Conservation (phyloP, 2,888 invertebrate species). For the Philereme vetulata region DNA sequence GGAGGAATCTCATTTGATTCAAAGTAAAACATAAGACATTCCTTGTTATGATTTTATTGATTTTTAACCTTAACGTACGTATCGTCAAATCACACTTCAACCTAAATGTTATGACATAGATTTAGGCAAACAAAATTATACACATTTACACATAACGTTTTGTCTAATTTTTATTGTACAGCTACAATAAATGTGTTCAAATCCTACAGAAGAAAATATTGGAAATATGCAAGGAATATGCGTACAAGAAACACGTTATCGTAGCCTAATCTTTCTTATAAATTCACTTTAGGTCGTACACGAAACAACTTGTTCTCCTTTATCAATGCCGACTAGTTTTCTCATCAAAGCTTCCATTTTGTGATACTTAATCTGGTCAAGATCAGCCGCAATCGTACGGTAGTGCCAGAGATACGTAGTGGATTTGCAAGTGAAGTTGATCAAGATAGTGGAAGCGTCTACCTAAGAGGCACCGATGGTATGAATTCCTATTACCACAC, state of each 20-base stretch:
- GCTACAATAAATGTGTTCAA: constrained; percentile 7
- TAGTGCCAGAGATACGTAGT: constrained; percentile 61
- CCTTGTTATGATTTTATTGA: too few relatives aligned
- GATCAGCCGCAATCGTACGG: constrained; percentile 40
- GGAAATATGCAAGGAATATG: constrained; percentile 41
- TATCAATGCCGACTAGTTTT: constrained; percentile 66
- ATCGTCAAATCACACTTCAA: too few relatives aligned
- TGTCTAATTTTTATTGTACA: not conserved
- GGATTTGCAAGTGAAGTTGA: constrained; percentile 68
- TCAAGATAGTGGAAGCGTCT: constrained; percentile 51
- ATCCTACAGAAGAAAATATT: constrained; percentile 7
- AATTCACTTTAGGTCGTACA: constrained; percentile 55
- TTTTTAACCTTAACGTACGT: too few relatives aligned
- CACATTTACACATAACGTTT: not conserved
- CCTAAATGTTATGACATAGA: too few relatives aligned
- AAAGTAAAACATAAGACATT: too few relatives aligned
- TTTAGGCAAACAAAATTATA: too few relatives aligned
- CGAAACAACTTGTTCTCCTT: constrained; percentile 59
- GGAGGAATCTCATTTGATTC: too few relatives aligned
- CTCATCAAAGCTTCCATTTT: constrained; percentile 64
- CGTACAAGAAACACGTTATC: constrained; percentile 52
- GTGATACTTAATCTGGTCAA: constrained; percentile 57
- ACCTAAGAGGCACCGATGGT: constrained; percentile 65
- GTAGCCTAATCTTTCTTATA: constrained; percentile 61
- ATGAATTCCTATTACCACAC: constrained; percentile 56